A percentile compares a stretch with the other conserved stretches of the same genome.
phyloP scores from a whole-genome alignment of 2,888 invertebrate species.

The Andrena dorsata region DNA sequence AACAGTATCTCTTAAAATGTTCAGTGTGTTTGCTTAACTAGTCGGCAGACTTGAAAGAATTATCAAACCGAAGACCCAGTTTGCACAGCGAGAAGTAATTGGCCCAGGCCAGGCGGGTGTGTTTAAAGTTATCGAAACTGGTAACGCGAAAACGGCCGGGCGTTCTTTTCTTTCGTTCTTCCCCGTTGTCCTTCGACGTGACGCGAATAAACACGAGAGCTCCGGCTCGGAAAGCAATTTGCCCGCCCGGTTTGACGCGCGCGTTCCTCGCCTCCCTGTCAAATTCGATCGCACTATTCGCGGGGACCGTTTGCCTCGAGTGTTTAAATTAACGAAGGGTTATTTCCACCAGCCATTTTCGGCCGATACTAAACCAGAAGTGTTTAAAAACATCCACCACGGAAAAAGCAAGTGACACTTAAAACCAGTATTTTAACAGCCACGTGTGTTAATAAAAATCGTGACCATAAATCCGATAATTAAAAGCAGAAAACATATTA shows the following conservation, averaged over 20 bases:
- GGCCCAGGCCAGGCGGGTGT: neutral
- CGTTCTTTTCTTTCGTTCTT: conserved; percentile 43
- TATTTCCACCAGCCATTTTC: neutral
- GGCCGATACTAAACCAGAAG: neutral
- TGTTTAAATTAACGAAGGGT: conserved; percentile 7
- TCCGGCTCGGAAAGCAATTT: conserved; percentile 41
- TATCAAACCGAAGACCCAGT: neutral
- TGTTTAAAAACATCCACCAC: neutral
- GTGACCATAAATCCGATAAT: too few relatives aligned
- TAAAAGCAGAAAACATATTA: too few relatives aligned
- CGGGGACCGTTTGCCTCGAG: conserved; percentile 15
- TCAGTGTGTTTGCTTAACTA: too few relatives aligned
- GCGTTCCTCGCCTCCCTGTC: conserved; percentile 12
- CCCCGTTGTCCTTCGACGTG: conserved; percentile 31
- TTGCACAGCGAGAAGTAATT: conserved; percentile 39
- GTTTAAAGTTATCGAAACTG: conserved; percentile 26
- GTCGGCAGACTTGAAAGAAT: too few relatives aligned
- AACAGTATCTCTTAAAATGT: neutral
- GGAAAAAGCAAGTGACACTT: too few relatives aligned
- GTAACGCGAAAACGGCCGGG: conserved; percentile 29
- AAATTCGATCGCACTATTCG: conserved; percentile 26
- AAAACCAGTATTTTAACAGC: too few relatives aligned
- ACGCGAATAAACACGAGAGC: conserved; percentile 38
- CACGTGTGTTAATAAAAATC: too few relatives aligned
- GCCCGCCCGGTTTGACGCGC: neutral